Conservation (phyloP, 2,113 vertebrate species). For the Camelus dromedarius region DNA sequence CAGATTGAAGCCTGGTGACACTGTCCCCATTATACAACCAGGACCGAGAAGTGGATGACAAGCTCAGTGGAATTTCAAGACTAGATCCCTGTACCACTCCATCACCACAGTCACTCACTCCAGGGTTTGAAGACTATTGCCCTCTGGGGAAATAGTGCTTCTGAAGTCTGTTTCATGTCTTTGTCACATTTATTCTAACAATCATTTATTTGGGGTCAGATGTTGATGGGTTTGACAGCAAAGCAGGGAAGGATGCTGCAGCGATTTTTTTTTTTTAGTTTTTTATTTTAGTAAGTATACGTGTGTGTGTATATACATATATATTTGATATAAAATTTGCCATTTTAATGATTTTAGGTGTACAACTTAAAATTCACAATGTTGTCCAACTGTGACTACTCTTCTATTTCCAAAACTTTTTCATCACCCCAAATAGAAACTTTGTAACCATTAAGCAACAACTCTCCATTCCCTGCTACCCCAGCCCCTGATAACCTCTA, state of each 20-base stretch:
- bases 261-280: background rate
- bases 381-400: background rate
- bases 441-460: background rate
- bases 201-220: background rate
- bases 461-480: background rate
- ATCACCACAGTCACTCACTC: constrained; percentile 1
- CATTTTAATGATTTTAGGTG: background rate
- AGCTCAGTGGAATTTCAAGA: constrained; percentile 60
- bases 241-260: background rate
- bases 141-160: background rate
- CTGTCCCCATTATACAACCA: constrained; percentile 32
- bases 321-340: background rate
- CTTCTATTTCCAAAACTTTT: background rate
- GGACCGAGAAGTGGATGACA: constrained; percentile 27
- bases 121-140: background rate
- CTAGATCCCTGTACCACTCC: background rate
- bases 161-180: background rate
- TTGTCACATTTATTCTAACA: background rate
- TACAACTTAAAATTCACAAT: background rate
- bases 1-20: background rate
- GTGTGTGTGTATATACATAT: background rate
- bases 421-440: background rate
- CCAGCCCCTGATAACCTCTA: background rate
- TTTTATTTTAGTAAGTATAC: background rate
- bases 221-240: background rate